These are phyloP conservation scores for Sebastes cheni DNA, from an alignment of 2,797 vertebrate genomes.

Conservation along the genomic window DNA sequence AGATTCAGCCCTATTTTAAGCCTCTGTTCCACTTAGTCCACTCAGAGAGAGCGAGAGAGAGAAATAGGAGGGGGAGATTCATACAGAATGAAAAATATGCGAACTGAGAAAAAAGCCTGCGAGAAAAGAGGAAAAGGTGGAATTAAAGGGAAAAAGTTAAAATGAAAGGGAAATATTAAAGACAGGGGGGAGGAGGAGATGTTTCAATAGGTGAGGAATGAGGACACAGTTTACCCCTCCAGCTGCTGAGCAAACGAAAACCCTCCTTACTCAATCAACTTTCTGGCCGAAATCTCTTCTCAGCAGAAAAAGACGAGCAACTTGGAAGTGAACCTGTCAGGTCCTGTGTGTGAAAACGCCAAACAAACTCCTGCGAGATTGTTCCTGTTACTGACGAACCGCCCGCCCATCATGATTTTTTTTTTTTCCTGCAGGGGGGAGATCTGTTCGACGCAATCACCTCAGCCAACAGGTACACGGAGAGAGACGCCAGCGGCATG, in stretches of 20 bases:
- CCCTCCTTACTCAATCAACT: background rate
- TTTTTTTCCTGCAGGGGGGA: constrained; percentile 85
- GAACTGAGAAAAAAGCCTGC: constrained; percentile 2
- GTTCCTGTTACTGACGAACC: constrained; percentile 9
- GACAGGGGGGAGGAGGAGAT: background rate
- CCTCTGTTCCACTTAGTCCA: constrained; percentile 76
- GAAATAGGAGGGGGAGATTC: constrained; percentile 11
- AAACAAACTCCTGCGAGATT: background rate
- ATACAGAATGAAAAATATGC: constrained; percentile 7
- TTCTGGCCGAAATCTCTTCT: background rate
- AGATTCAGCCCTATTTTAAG: constrained; percentile 76
- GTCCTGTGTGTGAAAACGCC: background rate
- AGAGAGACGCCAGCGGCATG: constrained; percentile 97
- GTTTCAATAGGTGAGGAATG: constrained; percentile 26
- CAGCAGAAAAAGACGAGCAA: constrained; percentile 24
- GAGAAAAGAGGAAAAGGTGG: background rate
- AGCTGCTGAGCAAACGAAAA: constrained; percentile 38
- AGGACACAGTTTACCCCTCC: constrained; percentile 24
- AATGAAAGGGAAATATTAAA: constrained; percentile 37
- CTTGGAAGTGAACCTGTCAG: constrained; percentile 5
- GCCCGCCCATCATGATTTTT: background rate
- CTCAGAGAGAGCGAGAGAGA: constrained; percentile 45
- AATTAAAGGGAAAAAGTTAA: background rate
- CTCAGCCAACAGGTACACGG: constrained; percentile 96
- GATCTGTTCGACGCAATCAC: constrained; percentile 99